Percentiles rank a stretch among this genome's conserved stretches.
Evolutionary conservation across 2,888 invertebrate species (phyloP).

Genomic region (Nineta flava): DNA sequence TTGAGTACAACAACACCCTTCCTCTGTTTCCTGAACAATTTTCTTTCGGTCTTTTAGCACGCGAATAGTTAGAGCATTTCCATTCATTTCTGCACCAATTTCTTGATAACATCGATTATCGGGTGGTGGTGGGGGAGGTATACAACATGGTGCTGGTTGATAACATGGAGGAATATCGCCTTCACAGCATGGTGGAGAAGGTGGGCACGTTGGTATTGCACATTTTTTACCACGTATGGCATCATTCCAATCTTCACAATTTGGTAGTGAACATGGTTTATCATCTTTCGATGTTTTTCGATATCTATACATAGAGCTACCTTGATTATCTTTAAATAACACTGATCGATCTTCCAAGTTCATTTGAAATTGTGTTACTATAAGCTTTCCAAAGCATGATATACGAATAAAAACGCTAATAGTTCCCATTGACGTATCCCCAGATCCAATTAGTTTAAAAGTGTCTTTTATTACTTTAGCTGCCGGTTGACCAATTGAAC

Average conservation of each 20-base stretch:
- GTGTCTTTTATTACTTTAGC: constrained; percentile 44
- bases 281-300: constrained; percentile 18
- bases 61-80: constrained; percentile 46
- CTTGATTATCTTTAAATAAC: constrained; percentile 28
- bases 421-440: constrained; percentile 36
- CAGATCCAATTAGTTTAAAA: constrained; percentile 35
- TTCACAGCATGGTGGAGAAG: neutral
- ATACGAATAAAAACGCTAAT: constrained; percentile 43
- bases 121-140: constrained; percentile 17
- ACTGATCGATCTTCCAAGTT: constrained; percentile 27
- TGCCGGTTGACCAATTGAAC: constrained; percentile 30
- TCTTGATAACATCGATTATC: constrained; percentile 41
- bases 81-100: constrained; percentile 47
- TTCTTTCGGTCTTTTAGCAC: constrained; percentile 39
- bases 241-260: neutral
- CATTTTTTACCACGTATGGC: neutral
- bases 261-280: neutral
- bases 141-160: neutral
- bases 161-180: neutral
- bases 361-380: constrained; percentile 49
- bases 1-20: constrained; percentile 18
- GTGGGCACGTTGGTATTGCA: neutral
- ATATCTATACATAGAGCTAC: constrained; percentile 26
- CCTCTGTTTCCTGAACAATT: constrained; percentile 29
- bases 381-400: constrained; percentile 45